These are phyloP conservation scores for Cardiocondyla obscurior DNA, from an alignment of 1,140 invertebrate genomes.

Conservation along the genomic window DNA sequence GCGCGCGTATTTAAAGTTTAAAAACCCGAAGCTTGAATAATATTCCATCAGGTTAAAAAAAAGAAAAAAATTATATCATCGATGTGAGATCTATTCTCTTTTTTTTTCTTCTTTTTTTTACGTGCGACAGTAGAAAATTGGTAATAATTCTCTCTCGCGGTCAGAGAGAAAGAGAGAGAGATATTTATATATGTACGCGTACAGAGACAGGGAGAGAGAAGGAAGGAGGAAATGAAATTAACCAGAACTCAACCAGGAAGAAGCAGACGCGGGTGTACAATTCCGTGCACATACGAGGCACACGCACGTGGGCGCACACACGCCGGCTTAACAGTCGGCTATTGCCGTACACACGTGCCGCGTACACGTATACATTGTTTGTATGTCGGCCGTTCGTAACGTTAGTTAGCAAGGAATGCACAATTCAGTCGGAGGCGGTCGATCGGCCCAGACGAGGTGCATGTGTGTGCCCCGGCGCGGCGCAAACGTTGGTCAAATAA, in stretches of 20 bases:
- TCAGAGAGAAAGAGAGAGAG: too few relatives aligned
- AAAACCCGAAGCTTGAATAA: too few relatives aligned
- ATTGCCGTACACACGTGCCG: slow-evolving; percentile 1
- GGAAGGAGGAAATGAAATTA: slow-evolving; percentile 62
- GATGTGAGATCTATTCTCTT: too few relatives aligned
- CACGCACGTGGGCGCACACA: slow-evolving; percentile 37
- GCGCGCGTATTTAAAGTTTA: too few relatives aligned
- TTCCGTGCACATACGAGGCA: slow-evolving; percentile 62
- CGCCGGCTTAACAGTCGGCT: slow-evolving; percentile 62
- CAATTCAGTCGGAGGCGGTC: slow-evolving; percentile 68
- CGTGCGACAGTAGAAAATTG: too few relatives aligned
- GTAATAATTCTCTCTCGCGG: too few relatives aligned
- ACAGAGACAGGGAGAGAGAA: slow-evolving; percentile 37
- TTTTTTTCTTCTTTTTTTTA: too few relatives aligned
- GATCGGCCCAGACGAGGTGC: slow-evolving; percentile 75
- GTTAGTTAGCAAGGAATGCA: slow-evolving; percentile 65
- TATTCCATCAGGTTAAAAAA: too few relatives aligned
- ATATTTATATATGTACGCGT: too few relatives aligned
- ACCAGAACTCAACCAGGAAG: slow-evolving; percentile 58
- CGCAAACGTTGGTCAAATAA: slow-evolving; percentile 62
- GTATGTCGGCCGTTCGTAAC: slow-evolving; percentile 62
- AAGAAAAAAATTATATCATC: too few relatives aligned
- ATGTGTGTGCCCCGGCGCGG: slow-evolving; percentile 53
- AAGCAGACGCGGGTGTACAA: slow-evolving; percentile 63
- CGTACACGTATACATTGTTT: slow-evolving; percentile 8